phyloP scores from a whole-genome alignment of 2,113 vertebrate species.

The Hirundichthys speculiger region DNA sequence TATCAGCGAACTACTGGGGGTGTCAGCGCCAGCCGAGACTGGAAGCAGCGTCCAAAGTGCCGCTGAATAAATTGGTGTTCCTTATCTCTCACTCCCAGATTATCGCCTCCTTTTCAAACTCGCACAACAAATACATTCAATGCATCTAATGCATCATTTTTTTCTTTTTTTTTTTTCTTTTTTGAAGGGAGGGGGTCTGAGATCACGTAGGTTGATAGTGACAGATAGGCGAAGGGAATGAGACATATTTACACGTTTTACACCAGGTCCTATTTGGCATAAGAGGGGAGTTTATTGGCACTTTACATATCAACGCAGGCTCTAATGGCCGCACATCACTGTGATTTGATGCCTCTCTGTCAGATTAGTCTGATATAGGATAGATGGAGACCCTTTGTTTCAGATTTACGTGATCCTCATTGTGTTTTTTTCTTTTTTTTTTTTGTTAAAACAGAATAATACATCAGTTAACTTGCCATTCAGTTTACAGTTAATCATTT shows the following conservation, averaged over 20 bases:
- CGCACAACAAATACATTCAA: conserved; percentile 99
- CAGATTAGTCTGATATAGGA: conserved; percentile 63
- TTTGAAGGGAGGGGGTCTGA: conserved; percentile 68
- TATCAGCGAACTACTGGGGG: conserved; percentile 98
- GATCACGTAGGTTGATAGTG: conserved; percentile 91
- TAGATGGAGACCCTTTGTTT: not conserved
- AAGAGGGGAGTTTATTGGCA: conserved; percentile 66
- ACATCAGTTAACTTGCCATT: too few relatives aligned
- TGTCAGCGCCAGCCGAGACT: conserved; percentile 93
- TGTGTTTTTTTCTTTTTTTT: too few relatives aligned
- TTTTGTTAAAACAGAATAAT: not conserved
- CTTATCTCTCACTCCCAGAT: conserved; percentile 99
- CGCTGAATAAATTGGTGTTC: conserved; percentile 99
- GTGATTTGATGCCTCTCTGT: conserved; percentile 72
- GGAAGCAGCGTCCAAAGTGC: conserved; percentile 97
- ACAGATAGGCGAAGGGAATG: conserved; percentile 86
- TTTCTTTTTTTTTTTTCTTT: too few relatives aligned
- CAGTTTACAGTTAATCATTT: not conserved
- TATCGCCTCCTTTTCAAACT: conserved; percentile 99
- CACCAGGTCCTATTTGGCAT: conserved; percentile 59
- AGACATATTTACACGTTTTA: conserved; percentile 84
- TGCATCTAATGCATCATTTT: conserved; percentile 99
- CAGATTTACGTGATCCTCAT: too few relatives aligned
- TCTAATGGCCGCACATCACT: conserved; percentile 71
- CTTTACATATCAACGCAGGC: conserved; percentile 80